Conservation (phyloP, 92 coral and sea anemone genomes). For the Zoanthus gigantus region DNA sequence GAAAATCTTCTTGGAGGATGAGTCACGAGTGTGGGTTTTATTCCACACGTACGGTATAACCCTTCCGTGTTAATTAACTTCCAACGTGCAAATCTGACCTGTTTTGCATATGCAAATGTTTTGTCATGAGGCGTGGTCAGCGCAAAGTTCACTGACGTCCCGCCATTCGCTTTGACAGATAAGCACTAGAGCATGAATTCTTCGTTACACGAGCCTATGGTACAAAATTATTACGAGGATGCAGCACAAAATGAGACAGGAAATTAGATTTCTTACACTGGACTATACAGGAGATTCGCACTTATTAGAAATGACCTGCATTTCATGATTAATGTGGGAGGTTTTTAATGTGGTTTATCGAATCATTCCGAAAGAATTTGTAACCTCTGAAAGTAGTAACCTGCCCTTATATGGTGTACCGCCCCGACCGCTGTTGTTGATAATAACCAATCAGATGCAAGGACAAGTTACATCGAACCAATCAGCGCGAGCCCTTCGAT, state of each 20-base stretch:
- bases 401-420: conserved; percentile 92
- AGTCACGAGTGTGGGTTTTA: conserved; percentile 62
- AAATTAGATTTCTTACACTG: neutral
- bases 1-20: conserved; percentile 16
- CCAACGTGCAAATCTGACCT: conserved; percentile 20
- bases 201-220: conserved; percentile 3
- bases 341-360: conserved; percentile 61
- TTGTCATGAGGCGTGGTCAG: conserved; percentile 30
- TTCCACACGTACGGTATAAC: conserved; percentile 28
- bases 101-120: conserved; percentile 41
- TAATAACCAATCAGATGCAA: conserved; percentile 84
- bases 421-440: conserved; percentile 93
- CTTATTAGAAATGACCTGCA: conserved; percentile 9
- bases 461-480: conserved; percentile 79
- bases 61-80: conserved; percentile 47
- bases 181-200: conserved; percentile 25
- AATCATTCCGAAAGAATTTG: conserved; percentile 94
- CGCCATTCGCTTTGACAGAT: conserved; percentile 48
- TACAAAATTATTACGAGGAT: neutral
- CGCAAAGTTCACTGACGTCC: conserved; percentile 34
- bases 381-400: conserved; percentile 99
- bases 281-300: neutral
- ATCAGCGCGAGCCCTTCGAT: conserved; percentile 73
- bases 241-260: neutral
- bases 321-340: conserved; percentile 55